phyloP scores from a whole-genome alignment of 2,113 vertebrate genomes.

The Heliornis fulica region DNA sequence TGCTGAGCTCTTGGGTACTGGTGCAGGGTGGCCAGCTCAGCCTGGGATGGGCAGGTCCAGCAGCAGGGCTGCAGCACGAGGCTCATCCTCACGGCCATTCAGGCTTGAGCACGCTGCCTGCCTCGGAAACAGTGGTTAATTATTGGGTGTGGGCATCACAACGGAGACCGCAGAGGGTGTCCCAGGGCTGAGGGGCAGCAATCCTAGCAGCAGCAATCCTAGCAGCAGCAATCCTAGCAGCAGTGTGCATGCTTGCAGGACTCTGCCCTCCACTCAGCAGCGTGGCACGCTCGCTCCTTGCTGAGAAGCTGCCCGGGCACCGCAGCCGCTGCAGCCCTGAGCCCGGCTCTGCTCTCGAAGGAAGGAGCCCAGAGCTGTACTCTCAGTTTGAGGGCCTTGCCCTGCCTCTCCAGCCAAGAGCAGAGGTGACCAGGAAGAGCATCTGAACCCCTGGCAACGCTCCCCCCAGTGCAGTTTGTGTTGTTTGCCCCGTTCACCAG shows the following conservation, averaged over 20 bases:
- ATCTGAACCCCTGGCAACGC: neutral
- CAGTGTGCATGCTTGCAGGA: accelerated
- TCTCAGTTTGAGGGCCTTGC: neutral
- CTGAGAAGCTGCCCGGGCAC: neutral
- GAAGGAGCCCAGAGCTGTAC: accelerated
- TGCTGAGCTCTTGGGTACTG: neutral
- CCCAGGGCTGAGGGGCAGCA: neutral
- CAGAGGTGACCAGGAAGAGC: neutral
- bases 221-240: neutral
- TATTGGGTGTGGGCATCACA: accelerated
- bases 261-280: accelerated
- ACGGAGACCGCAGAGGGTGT: accelerated
- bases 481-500: neutral
- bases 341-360: neutral
- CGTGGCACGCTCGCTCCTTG: accelerated
- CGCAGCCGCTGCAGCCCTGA: neutral
- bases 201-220: too few species aligned
- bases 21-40: neutral
- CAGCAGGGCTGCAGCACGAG: neutral
- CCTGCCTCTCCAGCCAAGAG: neutral
- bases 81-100: too few species aligned
- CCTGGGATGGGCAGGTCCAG: accelerated
- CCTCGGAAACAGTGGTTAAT: neutral
- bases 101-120: accelerated
- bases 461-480: neutral